phyloP scores from a whole-genome alignment of 1,140 invertebrate genomes.

The Formica selysi region DNA sequence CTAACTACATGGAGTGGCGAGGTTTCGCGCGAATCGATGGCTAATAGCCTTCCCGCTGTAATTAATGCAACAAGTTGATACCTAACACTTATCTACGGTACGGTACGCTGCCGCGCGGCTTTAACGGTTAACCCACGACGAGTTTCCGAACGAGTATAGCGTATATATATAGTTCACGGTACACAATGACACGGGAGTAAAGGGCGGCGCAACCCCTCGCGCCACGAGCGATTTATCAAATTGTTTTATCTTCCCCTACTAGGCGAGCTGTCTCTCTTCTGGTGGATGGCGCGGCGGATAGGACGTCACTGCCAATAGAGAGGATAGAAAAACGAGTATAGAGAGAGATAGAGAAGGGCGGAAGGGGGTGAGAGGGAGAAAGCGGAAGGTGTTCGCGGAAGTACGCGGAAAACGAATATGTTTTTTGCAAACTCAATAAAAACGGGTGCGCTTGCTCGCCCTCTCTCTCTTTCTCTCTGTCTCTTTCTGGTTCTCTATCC shows the following conservation, averaged over 20 bases:
- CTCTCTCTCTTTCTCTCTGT: slow-evolving; percentile 28
- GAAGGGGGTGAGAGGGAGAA: neutral
- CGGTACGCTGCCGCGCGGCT: slow-evolving; percentile 72
- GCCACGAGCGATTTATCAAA: slow-evolving; percentile 64
- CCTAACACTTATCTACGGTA: slow-evolving; percentile 83
- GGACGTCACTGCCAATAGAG: slow-evolving; percentile 30
- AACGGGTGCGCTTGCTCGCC: slow-evolving; percentile 53
- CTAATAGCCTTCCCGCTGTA: slow-evolving; percentile 84
- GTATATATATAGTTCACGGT: slow-evolving; percentile 56
- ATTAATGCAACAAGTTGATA: slow-evolving; percentile 87
- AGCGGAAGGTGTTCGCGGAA: slow-evolving; percentile 51
- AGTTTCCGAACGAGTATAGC: slow-evolving; percentile 68
- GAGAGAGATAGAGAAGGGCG: neutral
- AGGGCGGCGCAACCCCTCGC: slow-evolving; percentile 56
- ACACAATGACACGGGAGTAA: slow-evolving; percentile 56
- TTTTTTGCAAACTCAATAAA: slow-evolving; percentile 74
- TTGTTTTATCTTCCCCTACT: slow-evolving; percentile 61
- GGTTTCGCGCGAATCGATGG: slow-evolving; percentile 84
- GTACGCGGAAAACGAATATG: slow-evolving; percentile 66
- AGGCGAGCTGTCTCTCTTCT: neutral
- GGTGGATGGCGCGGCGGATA: slow-evolving; percentile 23
- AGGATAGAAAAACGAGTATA: slow-evolving; percentile 5
- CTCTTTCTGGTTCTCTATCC: slow-evolving; percentile 43
- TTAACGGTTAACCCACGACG: slow-evolving; percentile 74
- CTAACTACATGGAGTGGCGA: slow-evolving; percentile 78